Conservation (phyloP, 1,140 invertebrate genomes). For the Drosophila parabipectinata region DNA sequence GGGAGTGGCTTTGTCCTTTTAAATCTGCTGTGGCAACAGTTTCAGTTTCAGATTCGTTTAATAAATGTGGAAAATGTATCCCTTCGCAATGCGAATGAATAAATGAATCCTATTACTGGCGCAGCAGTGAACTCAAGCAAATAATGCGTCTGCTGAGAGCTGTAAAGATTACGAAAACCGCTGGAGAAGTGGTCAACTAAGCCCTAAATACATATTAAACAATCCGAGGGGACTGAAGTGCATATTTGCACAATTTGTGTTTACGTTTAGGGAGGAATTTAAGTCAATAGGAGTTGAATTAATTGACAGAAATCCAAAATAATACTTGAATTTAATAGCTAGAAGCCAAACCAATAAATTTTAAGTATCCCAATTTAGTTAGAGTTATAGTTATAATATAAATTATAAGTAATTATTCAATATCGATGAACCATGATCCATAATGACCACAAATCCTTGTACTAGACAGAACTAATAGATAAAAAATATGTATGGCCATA, state of each 20-base stretch:
- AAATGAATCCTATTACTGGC: conserved; percentile 27
- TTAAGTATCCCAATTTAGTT: too few species aligned
- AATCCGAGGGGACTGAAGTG: not conserved
- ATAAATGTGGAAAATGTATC: conserved; percentile 19
- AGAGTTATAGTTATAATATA: too few species aligned
- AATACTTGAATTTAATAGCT: not conserved
- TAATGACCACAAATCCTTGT: conserved; percentile 3
- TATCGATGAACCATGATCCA: conserved; percentile 1
- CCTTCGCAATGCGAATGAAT: not conserved
- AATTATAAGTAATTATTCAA: too few species aligned
- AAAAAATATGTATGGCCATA: conserved; percentile 4
- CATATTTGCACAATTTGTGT: not conserved
- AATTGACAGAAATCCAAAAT: not conserved
- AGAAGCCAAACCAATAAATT: too few species aligned
- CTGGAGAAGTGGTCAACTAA: conserved; percentile 27
- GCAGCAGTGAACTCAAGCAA: conserved; percentile 14
- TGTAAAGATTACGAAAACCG: conserved; percentile 26
- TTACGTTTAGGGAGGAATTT: not conserved
- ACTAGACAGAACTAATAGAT: not conserved
- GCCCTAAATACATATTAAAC: conserved; percentile 38
- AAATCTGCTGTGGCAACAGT: conserved; percentile 17
- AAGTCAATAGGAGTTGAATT: not conserved
- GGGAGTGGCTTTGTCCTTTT: conserved; percentile 16
- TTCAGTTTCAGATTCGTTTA: conserved; percentile 31
- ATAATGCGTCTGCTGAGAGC: conserved; percentile 28